phyloP scores from a whole-genome alignment of 37 sponge, comb jelly and placozoan genomes.

The Chondrilla cf. caribensis region DNA sequence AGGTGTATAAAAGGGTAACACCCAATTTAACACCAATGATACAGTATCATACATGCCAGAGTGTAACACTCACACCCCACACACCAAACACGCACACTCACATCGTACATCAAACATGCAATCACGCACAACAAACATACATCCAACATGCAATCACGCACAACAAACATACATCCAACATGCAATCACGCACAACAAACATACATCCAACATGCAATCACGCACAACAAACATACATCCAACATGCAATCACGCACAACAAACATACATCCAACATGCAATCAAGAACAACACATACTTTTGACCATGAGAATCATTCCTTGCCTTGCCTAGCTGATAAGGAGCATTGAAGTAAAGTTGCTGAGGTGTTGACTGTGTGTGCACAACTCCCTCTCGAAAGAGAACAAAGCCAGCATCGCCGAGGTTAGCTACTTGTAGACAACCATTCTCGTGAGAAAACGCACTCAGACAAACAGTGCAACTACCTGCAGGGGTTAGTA shows the following conservation, averaged over 20 bases:
- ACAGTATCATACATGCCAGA: too few relatives aligned
- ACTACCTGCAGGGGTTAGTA: conserved; percentile 43
- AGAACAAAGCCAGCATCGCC: conserved; percentile 69
- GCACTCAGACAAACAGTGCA: conserved; percentile 66
- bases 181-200: background rate
- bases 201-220: background rate
- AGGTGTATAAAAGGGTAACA: too few relatives aligned
- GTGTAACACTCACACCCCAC: too few relatives aligned
- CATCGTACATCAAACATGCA: conserved; percentile 12
- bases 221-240: background rate
- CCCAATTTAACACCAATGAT: too few relatives aligned
- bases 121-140: conserved; percentile 48
- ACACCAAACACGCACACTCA: too few relatives aligned
- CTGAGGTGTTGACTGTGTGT: conserved; percentile 29
- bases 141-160: background rate
- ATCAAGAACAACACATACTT: conserved; percentile 33
- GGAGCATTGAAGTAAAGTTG: conserved; percentile 67
- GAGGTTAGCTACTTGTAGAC: conserved; percentile 50
- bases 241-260: conserved; percentile 44
- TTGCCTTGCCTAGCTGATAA: conserved; percentile 52
- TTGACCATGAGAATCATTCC: background rate
- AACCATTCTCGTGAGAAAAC: conserved; percentile 35
- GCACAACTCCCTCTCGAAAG: conserved; percentile 31
- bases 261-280: conserved; percentile 12
- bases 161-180: background rate